Percentiles rank a stretch among this genome's conserved stretches.
Conservation (phyloP, 2,888 invertebrate genomes). For the Erebia aethiops region DNA sequence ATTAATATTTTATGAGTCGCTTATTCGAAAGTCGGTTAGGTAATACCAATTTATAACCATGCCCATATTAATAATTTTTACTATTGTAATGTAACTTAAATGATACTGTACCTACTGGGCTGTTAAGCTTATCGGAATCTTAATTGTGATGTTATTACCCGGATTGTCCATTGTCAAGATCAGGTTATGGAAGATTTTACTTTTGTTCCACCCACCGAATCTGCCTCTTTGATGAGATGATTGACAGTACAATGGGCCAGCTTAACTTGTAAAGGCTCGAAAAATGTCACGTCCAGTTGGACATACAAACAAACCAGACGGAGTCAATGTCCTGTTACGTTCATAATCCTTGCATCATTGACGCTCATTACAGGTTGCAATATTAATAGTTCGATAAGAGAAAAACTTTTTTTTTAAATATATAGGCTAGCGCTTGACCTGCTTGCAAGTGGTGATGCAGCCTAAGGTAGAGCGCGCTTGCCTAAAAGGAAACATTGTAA, state of each 20-base stretch:
- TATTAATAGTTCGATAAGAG: constrained; percentile 33
- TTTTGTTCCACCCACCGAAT: constrained; percentile 31
- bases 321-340: constrained; percentile 60
- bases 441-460: too few relatives aligned
- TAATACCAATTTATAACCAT: constrained; percentile 20
- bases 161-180: constrained; percentile 36
- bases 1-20: constrained; percentile 28
- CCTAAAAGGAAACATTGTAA: too few relatives aligned
- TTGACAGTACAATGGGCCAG: constrained; percentile 57
- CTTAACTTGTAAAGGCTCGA: constrained; percentile 45
- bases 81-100: constrained; percentile 23
- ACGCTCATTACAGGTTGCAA: constrained; percentile 36
- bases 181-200: constrained; percentile 30
- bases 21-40: constrained; percentile 30
- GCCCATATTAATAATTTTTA: constrained; percentile 23
- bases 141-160: constrained; percentile 29
- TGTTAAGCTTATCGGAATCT: constrained; percentile 33
- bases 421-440: too few relatives aligned
- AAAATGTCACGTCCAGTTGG: constrained; percentile 50
- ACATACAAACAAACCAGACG: constrained; percentile 40
- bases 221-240: constrained; percentile 36
- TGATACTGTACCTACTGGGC: constrained; percentile 12
- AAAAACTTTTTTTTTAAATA: neutral
- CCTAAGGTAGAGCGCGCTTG: too few relatives aligned
- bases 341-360: constrained; percentile 39